Evolutionary conservation across 2,797 vertebrate genomes (phyloP), one percentile per base, ranked within the genome.

Genomic region (Takifugu ocellatus): DNA sequence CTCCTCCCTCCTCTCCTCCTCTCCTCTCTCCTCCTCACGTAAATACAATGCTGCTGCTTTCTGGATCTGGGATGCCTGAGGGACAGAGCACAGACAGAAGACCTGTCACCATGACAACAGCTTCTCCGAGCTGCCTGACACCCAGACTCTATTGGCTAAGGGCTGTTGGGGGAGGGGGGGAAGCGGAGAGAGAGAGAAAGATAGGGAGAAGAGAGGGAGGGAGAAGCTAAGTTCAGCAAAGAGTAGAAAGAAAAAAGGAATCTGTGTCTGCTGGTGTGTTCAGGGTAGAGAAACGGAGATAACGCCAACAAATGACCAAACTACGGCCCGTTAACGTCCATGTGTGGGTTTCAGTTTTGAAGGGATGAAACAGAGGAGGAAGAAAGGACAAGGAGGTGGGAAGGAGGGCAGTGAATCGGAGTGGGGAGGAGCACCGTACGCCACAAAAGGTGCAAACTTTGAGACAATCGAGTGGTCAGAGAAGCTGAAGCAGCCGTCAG

Each of bases 81-180:
- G 92, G 91, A 93, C 89, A 85, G 86, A 89, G 80, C 84, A 58
- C 80, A 83, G 56, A 91, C 88, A 83, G 86, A 83, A 92, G 81
- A 84, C 88, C 83, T 73, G 85, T 93, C 74, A 89, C 89, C 90
- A 92, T 93, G 91, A 90, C 91, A 92, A 92, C 91, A 83, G 81
- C 85, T 87, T 90, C 87, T 88, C 84, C 54, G 82, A 88, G 88
- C 90, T 87, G 89, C 88, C 88, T 89, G 88, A 90, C 84, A 89
- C 85, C 85, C 84, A 80, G 86, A 87, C 78, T 68, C 87, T 79
- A 89, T 89, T 90, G 89, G 87, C 83, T 88, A 86, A 89, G 87
- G 88, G 86, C 80, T 86, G 85, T 71, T 78, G 81, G 84, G 74
- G 80, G 85, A 66, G 78, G 78, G 71, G 72, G 80, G 46, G 61